Evolutionary conservation across 2,113 vertebrate genomes (phyloP), one percentile per base, ranked within the genome.

Genomic region (Actenoides hombroni): DNA sequence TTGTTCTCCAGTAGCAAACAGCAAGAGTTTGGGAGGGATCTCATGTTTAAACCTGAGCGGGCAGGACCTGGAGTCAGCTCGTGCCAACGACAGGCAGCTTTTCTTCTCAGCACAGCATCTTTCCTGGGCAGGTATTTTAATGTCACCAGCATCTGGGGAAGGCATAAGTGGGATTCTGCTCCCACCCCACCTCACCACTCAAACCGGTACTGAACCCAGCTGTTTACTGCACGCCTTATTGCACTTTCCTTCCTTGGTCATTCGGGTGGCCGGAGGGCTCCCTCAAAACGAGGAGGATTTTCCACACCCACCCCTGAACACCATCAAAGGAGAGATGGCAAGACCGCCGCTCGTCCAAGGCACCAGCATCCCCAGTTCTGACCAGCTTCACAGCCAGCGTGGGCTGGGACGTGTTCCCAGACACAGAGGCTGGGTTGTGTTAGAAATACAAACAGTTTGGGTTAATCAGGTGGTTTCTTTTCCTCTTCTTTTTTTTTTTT

Each of bases 1-100:
- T 20, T 12, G 7, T 18, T 67, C 76, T 42, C 60, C 78, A 31
- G 37, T 3, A 76, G 44, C 59, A 53, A 68, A n/a, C 7, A 9
- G 5, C 0, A 18, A 6, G 53, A 73, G 33, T 4, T 67, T 51
- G 40, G 67, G 9, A 69, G n/a, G 23, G 7, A 4, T 61, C 44
- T 4, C 8, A 7, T 1, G 23, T 19, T 53, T 16, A n/a, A 79
- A 76, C 10, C n/a, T 6, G 29, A 70, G 31, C 16, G 4, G 48
- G 39, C 53, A 31, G 16, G 39, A 39, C 24, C n/a, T 6, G 56
- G 39, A 19, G 24, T 21, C 1, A 3, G 39, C 56, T 24, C 3
- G 0, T 1, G 1, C 9, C 76, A 29, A 0, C 0, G 3, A 28
- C 29, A 33, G 9, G 15, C 59, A 61, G 64, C 42, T 25, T 14